Percentiles rank a stretch among this genome's conserved stretches.
phyloP scores from a whole-genome alignment of 2,888 invertebrate genomes.

The Sinohyriopsis cumingii region DNA sequence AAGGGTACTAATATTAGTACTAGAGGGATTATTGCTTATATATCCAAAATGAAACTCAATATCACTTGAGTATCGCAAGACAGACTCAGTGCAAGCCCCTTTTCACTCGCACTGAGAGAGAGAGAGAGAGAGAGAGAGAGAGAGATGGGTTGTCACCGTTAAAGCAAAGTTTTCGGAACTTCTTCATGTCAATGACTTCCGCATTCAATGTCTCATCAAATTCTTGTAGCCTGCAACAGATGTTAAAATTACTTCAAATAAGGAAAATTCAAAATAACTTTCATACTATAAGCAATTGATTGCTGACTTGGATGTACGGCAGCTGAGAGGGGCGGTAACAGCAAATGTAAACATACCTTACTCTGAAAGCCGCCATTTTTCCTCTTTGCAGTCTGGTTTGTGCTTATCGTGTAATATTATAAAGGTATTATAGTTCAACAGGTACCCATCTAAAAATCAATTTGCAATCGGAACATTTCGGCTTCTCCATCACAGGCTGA shows the following conservation, averaged over 20 bases:
- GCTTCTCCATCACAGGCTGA: too few relatives aligned
- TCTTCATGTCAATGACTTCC: slow-evolving; percentile 82
- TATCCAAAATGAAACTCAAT: too few relatives aligned
- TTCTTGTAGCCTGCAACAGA: slow-evolving; percentile 77
- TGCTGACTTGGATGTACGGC: not conserved
- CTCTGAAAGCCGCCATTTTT: slow-evolving; percentile 60
- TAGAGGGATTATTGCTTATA: too few relatives aligned
- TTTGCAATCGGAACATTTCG: too few relatives aligned
- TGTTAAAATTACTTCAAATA: not conserved
- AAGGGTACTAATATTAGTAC: too few relatives aligned
- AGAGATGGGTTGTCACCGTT: slow-evolving; percentile 78
- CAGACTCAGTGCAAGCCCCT: too few relatives aligned
- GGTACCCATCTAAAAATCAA: too few relatives aligned
- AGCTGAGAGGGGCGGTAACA: slow-evolving; percentile 30
- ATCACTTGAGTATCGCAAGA: too few relatives aligned
- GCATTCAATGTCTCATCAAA: slow-evolving; percentile 83
- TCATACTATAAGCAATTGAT: too few relatives aligned
- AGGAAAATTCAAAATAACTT: not conserved
- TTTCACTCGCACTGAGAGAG: slow-evolving; percentile 5
- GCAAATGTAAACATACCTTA: slow-evolving; percentile 40
- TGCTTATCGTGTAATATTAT: too few relatives aligned
- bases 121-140: slow-evolving; percentile 20
- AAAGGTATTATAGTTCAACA: too few relatives aligned
- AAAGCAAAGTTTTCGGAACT: slow-evolving; percentile 83
- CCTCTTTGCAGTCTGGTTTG: slow-evolving; percentile 34